Conservation (phyloP, 1,140 invertebrate genomes). For the Anoplophora glabripennis region DNA sequence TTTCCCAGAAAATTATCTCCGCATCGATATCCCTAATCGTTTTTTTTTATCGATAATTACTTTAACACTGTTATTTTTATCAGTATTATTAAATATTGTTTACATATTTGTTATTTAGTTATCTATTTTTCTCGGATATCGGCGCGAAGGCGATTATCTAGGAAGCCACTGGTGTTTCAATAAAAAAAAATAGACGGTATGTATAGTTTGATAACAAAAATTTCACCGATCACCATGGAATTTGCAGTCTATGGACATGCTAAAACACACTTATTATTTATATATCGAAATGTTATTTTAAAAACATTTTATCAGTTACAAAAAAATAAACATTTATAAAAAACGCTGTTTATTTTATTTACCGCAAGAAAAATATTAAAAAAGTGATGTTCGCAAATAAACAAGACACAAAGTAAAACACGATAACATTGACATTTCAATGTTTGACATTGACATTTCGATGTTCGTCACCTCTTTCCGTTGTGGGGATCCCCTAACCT, state of each 20-base stretch:
- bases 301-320: conserved; percentile 30
- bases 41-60: conserved; percentile 2
- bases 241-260: conserved; percentile 29
- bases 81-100: conserved; percentile 7
- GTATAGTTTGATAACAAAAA: conserved; percentile 29
- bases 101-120: background rate
- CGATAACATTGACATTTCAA: too few species aligned
- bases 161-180: conserved; percentile 21
- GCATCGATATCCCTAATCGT: conserved; percentile 8
- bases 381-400: too few species aligned
- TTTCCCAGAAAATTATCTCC: conserved; percentile 26
- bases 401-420: too few species aligned
- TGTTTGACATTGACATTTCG: too few species aligned
- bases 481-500: too few species aligned
- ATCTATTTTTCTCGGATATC: conserved; percentile 23
- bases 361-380: too few species aligned
- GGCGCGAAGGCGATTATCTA: conserved; percentile 18
- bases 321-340: conserved; percentile 37
- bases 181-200: conserved; percentile 19
- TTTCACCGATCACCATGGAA: conserved; percentile 30
- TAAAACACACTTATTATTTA: conserved; percentile 32
- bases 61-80: conserved; percentile 2
- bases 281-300: conserved; percentile 35
- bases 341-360: conserved; percentile 13
- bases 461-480: too few species aligned